Conservation (phyloP, 2,888 invertebrate genomes). For the Anaspis maculata region DNA sequence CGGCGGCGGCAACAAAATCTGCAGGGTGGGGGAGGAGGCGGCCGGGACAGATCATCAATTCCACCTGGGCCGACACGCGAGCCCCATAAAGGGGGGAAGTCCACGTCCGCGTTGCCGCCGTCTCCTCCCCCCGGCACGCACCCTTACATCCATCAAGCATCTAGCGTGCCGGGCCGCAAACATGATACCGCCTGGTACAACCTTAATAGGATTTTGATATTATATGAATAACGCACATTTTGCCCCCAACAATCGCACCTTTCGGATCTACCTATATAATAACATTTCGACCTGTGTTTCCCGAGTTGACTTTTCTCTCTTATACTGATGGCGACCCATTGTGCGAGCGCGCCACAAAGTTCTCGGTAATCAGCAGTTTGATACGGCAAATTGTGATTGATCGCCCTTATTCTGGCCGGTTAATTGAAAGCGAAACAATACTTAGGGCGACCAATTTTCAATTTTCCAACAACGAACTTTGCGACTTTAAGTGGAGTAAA, state of each 20-base stretch:
- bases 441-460: too few species aligned
- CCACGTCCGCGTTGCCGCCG: too few species aligned
- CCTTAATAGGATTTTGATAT: conserved; percentile 23
- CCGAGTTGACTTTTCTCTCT: too few species aligned
- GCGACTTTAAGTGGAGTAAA: too few species aligned
- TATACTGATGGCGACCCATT: too few species aligned
- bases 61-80: conserved; percentile 22
- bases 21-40: conserved; percentile 10
- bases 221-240: conserved; percentile 18
- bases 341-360: conserved; percentile 4
- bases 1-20: conserved; percentile 17
- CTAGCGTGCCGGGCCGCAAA: conserved; percentile 18
- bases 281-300: too few species aligned
- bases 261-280: conserved; percentile 5
- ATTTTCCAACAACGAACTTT: too few species aligned
- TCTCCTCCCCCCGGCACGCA: too few species aligned
- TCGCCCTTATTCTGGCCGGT: too few species aligned
- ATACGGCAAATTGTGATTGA: conserved; percentile 14
- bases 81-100: conserved; percentile 16
- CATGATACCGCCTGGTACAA: conserved; percentile 27
- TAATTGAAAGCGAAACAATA: too few species aligned
- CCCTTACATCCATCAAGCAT: conserved; percentile 19
- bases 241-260: conserved; percentile 10
- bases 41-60: conserved; percentile 24
- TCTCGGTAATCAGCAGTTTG: conserved; percentile 10